A percentile compares a stretch with the other conserved stretches of the same genome.
Evolutionary conservation across 2,888 invertebrate genomes (phyloP).

Genomic region (Schizotus pectinicornis): DNA sequence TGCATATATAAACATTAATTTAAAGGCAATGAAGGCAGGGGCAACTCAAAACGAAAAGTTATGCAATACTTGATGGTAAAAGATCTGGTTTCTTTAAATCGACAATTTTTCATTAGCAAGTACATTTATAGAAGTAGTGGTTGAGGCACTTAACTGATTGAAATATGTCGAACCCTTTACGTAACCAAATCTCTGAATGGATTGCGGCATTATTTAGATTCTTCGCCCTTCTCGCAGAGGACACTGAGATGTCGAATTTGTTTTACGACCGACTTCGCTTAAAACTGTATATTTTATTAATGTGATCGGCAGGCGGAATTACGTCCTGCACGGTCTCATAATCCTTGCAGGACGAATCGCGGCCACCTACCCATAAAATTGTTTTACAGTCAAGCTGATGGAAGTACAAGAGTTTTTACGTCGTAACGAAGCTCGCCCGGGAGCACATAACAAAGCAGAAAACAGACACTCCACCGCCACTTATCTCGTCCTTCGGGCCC

Average conservation of each 20-base stretch:
- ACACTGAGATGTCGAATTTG: no score
- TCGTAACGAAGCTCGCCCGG: constrained; percentile 28
- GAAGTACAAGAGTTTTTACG: constrained; percentile 29
- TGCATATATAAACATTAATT: no score
- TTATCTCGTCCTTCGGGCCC: constrained; percentile 40
- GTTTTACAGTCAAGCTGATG: constrained; percentile 21
- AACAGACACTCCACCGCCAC: constrained; percentile 37
- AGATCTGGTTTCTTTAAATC: no score
- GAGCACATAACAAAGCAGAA: constrained; percentile 35
- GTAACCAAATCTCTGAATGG: not conserved
- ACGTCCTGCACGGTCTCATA: constrained; percentile 13
- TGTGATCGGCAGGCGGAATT: not conserved
- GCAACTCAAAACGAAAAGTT: no score
- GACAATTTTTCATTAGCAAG: no score
- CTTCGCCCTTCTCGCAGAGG: no score
- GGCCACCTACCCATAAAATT: constrained; percentile 24
- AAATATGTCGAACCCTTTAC: not conserved
- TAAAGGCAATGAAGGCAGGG: no score
- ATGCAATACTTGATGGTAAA: no score
- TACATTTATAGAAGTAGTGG: not conserved
- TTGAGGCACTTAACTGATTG: not conserved
- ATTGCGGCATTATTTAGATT: not conserved
- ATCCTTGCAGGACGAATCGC: constrained; percentile 10
- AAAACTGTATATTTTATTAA: constrained; percentile 10
- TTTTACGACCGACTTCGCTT: no score